phyloP scores from a whole-genome alignment of 2,888 invertebrate species.

The Diadegma fenestrale region DNA sequence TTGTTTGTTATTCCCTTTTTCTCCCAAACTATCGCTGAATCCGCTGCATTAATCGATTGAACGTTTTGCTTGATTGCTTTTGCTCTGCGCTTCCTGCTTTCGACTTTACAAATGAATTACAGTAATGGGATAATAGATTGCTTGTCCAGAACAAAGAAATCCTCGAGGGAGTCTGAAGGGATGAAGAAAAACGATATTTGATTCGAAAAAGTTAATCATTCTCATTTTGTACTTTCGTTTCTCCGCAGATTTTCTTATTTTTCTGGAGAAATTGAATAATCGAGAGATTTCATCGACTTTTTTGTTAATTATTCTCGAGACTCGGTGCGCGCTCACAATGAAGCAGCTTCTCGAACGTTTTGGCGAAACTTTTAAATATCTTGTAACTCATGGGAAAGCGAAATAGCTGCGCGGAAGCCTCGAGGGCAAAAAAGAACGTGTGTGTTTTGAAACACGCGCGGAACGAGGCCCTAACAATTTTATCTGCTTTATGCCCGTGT shows the following conservation, averaged over 20 bases:
- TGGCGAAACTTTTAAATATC: neutral
- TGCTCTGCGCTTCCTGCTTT: neutral
- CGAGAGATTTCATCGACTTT: neutral
- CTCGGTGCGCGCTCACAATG: neutral
- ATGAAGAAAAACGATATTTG: neutral
- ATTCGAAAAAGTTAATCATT: neutral
- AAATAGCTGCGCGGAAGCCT: neutral
- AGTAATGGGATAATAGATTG: slow-evolving; percentile 11
- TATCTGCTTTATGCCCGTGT: neutral
- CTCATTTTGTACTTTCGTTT: too few relatives aligned
- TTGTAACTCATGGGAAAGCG: neutral
- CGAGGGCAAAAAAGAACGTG: neutral
- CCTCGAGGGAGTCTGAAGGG: neutral
- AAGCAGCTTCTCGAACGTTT: neutral
- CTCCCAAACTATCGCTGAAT: neutral
- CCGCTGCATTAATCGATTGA: neutral
- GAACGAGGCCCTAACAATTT: slow-evolving; percentile 3
- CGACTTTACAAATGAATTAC: slow-evolving; percentile 7
- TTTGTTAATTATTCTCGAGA: neutral
- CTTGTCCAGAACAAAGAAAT: neutral
- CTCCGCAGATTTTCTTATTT: neutral
- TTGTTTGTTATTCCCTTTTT: neutral
- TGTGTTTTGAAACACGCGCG: neutral
- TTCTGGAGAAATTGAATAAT: neutral
- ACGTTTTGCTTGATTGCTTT: slow-evolving; percentile 5